Evolutionary conservation across 2,888 invertebrate genomes (phyloP), one percentile per base, ranked within the genome.

Genomic region (Neocrepidodera transversa): DNA sequence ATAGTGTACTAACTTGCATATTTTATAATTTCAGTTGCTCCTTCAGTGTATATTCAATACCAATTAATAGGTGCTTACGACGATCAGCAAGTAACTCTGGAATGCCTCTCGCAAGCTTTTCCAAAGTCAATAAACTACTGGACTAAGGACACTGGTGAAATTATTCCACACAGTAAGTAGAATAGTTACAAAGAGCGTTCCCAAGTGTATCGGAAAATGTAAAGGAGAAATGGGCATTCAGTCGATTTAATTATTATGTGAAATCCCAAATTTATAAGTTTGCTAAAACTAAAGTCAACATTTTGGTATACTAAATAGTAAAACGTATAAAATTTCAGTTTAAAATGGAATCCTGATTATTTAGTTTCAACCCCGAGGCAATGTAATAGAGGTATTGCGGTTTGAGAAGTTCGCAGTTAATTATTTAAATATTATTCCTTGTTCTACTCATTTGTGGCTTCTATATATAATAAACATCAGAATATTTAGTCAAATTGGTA

Each of bases 101-200:
- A 89, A 66, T 91, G 91, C 74, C 84, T 86, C 38, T 88, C 89
- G 1, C 90, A 91, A 73, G 90, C 90, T 1, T 89, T 84, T 75
- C 91, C 91, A 0, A 83, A 85, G 66, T 89, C 90, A 2, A 86
- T 87, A 70, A 87, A 87, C 71, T 88, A 89, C 74, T 91, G 91
- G 91, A 87, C 87, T 14, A 82, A 86, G 53, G 85, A 86, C 53
- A 84, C 84, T 40, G 87, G 88, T 49, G 85, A 86, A 68, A 86
- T 86, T 61, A 75, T 76, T 65, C 71, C 73, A 45, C 71, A 75
- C 67, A 74, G 75, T 76, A 69, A 69, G 64, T 67, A 58, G 28
- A 28, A 28, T 28, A 28, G 28, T 28, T 28, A 10, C 28, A 10
- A 28, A 28, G 8, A 28, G 28, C 28, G 10, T 28, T 28, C 28